Percentiles rank a stretch among this genome's conserved stretches.
Conservation (phyloP, 1,140 invertebrate species). For the Cotesia vestalis region DNA sequence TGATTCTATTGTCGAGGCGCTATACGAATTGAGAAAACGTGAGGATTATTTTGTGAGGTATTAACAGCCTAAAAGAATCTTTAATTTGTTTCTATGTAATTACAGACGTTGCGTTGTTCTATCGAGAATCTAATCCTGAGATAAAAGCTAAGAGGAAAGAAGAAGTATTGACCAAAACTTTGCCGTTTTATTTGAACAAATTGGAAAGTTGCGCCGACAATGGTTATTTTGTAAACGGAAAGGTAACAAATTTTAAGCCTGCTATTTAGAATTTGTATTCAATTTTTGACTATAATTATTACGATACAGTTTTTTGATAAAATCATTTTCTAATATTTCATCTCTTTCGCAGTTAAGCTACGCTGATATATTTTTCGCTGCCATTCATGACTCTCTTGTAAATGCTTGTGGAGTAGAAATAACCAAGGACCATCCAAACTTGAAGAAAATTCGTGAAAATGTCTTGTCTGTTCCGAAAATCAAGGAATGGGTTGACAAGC, state of each 20-base stretch:
- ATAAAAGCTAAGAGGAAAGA: conserved; percentile 50
- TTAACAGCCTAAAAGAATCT: background rate
- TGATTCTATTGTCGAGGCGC: conserved; percentile 55
- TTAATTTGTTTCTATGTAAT: conserved; percentile 3
- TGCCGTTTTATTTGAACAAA: conserved; percentile 56
- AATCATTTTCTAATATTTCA: conserved; percentile 21
- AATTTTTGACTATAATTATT: too few relatives aligned
- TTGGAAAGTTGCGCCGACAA: conserved; percentile 57
- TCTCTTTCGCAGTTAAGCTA: conserved; percentile 68
- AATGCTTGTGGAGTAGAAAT: conserved; percentile 65
- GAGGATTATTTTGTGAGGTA: conserved; percentile 23
- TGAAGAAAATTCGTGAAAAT: conserved; percentile 66
- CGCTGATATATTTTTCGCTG: conserved; percentile 72
- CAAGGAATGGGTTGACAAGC: conserved; percentile 70
- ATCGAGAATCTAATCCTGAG: conserved; percentile 49
- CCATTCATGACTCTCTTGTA: conserved; percentile 69
- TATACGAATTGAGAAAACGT: conserved; percentile 56
- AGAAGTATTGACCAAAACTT: conserved; percentile 48
- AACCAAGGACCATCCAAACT: conserved; percentile 65
- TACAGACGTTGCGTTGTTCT: conserved; percentile 46
- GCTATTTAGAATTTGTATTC: conserved; percentile 4
- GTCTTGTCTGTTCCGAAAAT: conserved; percentile 66
- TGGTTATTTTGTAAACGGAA: conserved; percentile 59
- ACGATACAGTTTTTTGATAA: too few relatives aligned
- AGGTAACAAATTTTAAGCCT: conserved; percentile 52